A percentile compares a stretch with the other conserved stretches of the same genome.
These are phyloP conservation scores for Ditula angustiorana DNA, from an alignment of 2,888 invertebrate species.

Conservation along the genomic window DNA sequence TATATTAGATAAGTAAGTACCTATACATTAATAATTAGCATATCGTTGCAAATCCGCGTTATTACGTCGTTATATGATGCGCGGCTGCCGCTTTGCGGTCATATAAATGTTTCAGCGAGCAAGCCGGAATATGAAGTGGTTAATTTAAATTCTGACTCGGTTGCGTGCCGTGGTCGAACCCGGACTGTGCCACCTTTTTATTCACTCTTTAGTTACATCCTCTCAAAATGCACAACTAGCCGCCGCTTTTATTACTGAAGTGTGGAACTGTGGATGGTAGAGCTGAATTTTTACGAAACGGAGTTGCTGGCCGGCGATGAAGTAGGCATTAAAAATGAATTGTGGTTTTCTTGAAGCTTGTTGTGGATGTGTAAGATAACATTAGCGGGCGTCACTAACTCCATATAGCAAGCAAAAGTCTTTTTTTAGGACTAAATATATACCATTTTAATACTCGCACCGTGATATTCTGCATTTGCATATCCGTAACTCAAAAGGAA, in stretches of 20 bases:
- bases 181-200: conserved; percentile 44
- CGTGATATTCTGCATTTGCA: too few species aligned
- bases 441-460: too few species aligned
- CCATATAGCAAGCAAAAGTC: too few species aligned
- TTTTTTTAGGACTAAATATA: too few species aligned
- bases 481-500: too few species aligned
- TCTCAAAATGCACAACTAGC: conserved; percentile 46
- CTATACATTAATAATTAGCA: conserved; percentile 27
- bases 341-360: too few species aligned
- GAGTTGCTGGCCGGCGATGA: neutral
- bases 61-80: conserved; percentile 40
- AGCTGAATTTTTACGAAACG: conserved; percentile 22
- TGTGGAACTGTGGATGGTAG: conserved; percentile 37
- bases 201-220: conserved; percentile 47
- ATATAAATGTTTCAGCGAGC: conserved; percentile 71
- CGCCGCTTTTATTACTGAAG: conserved; percentile 36
- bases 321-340: too few species aligned
- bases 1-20: too few species aligned
- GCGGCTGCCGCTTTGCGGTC: conserved; percentile 54
- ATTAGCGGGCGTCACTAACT: too few species aligned
- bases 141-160: conserved; percentile 74
- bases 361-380: too few species aligned
- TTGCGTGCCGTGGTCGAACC: conserved; percentile 40
- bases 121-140: conserved; percentile 74
- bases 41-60: conserved; percentile 30